phyloP scores from a whole-genome alignment of 2,888 invertebrate genomes.

The Idaea aversata region DNA sequence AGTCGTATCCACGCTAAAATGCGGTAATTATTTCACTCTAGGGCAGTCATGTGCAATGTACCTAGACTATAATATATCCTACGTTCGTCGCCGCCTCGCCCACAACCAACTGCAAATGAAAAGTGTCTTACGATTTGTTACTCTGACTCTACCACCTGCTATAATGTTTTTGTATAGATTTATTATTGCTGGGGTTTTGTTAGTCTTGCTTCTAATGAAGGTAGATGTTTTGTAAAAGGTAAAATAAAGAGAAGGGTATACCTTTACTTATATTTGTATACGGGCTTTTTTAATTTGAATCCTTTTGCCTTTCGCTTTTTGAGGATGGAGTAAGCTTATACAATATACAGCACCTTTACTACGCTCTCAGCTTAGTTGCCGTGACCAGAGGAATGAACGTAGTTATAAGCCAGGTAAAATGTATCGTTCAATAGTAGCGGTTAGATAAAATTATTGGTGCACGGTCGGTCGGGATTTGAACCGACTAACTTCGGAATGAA shows the following conservation, averaged over 20 bases:
- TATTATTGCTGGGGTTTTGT: background rate
- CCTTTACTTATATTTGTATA: background rate
- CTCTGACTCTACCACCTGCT: background rate
- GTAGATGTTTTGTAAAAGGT: background rate
- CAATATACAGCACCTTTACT: no score
- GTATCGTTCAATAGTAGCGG: no score
- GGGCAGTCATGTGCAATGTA: background rate
- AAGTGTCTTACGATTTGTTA: slow-evolving; percentile 1
- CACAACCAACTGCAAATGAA: background rate
- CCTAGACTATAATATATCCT: slow-evolving; percentile 6
- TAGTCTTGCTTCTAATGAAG: background rate
- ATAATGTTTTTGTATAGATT: background rate
- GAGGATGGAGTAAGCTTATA: no score
- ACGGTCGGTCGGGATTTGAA: no score
- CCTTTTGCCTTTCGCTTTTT: background rate
- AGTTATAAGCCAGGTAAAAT: no score
- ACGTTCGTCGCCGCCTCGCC: slow-evolving; percentile 3
- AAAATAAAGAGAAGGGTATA: background rate
- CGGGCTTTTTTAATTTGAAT: no score
- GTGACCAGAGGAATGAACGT: no score
- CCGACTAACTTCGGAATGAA: no score
- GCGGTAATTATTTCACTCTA: background rate
- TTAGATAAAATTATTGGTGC: no score
- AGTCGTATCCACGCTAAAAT: background rate
- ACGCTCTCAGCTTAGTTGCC: no score